phyloP scores from a whole-genome alignment of 2,888 invertebrate species.

The Argyra leucocephala region DNA sequence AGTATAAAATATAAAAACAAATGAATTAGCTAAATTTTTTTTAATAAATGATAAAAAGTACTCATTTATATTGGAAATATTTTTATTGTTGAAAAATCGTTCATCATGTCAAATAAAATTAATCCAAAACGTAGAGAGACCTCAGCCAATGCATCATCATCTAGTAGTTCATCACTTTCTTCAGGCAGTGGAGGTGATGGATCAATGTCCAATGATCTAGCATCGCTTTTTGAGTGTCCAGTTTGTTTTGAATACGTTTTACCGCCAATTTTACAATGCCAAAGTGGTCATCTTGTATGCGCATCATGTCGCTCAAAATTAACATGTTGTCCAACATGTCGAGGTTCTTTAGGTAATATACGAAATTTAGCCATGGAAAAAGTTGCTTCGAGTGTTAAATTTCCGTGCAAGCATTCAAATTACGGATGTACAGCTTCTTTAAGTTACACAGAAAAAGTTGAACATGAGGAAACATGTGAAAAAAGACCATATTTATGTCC shows the following conservation, averaged over 20 bases:
- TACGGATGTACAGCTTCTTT: slow-evolving; percentile 89
- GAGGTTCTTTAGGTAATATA: slow-evolving; percentile 93
- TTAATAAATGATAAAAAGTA: no score
- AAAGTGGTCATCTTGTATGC: slow-evolving; percentile 97
- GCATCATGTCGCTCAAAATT: slow-evolving; percentile 94
- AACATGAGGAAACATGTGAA: slow-evolving; percentile 97
- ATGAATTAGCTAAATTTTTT: no score
- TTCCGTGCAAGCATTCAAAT: slow-evolving; percentile 96
- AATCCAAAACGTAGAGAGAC: slow-evolving; percentile 41
- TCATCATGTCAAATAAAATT: slow-evolving; percentile 42
- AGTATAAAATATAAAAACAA: no score
- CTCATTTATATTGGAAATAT: no score
- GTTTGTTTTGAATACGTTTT: slow-evolving; percentile 99
- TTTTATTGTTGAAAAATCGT: neutral
- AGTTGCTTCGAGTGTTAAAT: slow-evolving; percentile 95
- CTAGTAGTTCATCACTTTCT: slow-evolving; percentile 42
- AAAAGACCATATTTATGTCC: slow-evolving; percentile 97
- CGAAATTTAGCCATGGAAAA: slow-evolving; percentile 99
- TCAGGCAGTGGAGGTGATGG: slow-evolving; percentile 44
- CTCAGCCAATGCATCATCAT: slow-evolving; percentile 40
- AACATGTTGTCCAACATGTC: slow-evolving; percentile 94
- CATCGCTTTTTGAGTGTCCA: slow-evolving; percentile 87
- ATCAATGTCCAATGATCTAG: slow-evolving; percentile 71
- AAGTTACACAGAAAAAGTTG: slow-evolving; percentile 93
- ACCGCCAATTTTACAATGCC: slow-evolving; percentile 97